Evolutionary conservation across 2,113 vertebrate genomes (phyloP).

Genomic region (Ia io): DNA sequence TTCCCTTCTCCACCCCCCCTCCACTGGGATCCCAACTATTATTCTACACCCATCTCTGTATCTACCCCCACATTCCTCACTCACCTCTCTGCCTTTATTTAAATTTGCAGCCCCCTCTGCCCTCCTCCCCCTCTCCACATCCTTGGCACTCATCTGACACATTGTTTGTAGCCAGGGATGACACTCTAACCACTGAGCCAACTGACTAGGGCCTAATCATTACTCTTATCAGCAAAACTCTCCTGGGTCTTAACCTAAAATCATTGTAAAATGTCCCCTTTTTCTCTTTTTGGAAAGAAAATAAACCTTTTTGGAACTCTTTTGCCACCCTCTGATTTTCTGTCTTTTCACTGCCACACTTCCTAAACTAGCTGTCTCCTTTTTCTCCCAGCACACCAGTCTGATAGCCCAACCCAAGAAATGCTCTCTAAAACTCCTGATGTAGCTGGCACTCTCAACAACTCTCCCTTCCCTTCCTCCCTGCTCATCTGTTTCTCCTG

Average conservation of each 20-base stretch:
- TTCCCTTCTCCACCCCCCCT: background rate
- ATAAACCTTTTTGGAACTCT: background rate
- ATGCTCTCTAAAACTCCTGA: background rate
- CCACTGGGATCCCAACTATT: background rate
- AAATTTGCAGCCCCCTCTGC: background rate
- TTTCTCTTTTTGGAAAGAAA: constrained; percentile 15
- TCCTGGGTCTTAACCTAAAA: background rate
- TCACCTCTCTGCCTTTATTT: background rate
- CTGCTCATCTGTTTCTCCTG: background rate
- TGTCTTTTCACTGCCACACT: background rate
- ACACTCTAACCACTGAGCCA: no score
- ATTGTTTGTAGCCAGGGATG: background rate
- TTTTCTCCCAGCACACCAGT: background rate
- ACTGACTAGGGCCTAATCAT: no score
- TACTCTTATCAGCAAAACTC: background rate
- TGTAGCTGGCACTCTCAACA: no score
- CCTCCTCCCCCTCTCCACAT: background rate
- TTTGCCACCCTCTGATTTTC: background rate
- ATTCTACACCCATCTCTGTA: background rate
- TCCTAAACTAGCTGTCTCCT: background rate
- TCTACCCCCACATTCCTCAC: background rate
- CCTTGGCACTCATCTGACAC: background rate
- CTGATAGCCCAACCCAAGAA: background rate
- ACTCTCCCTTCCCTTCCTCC: no score
- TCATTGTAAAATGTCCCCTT: background rate